These are phyloP conservation scores for Lycopodina hypogea DNA, from an alignment of 37 sponge, comb jelly and placozoan species.

Conservation along the genomic window DNA sequence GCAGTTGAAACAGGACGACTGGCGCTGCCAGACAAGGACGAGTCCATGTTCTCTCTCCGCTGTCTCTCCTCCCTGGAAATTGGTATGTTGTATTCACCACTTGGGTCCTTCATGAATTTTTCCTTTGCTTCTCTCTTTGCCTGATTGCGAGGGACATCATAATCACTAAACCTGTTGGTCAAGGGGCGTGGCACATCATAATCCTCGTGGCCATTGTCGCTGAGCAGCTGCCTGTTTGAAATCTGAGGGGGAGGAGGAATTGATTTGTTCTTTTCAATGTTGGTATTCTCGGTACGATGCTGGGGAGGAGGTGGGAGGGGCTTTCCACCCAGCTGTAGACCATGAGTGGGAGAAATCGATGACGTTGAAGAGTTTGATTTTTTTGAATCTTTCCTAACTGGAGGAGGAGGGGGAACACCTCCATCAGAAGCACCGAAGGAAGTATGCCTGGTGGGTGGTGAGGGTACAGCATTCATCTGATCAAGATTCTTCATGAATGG, in stretches of 20 bases:
- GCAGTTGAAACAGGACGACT: constrained; percentile 40
- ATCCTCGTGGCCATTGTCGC: constrained; percentile 9
- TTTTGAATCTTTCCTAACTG: constrained; percentile 11
- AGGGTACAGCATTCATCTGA: neutral
- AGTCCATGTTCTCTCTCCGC: constrained; percentile 23
- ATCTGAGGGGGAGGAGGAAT: constrained; percentile 19
- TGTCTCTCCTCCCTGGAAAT: constrained; percentile 10
- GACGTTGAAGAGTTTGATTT: too few relatives aligned
- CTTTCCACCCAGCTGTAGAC: neutral
- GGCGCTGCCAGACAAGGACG: constrained; percentile 12
- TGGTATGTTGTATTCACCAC: constrained; percentile 30
- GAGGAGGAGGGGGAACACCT: constrained; percentile 22
- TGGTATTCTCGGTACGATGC: neutral
- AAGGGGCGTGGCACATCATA: constrained; percentile 20
- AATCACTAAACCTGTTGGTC: neutral
- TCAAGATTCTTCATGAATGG: neutral
- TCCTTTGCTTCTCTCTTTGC: constrained; percentile 6
- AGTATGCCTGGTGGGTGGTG: neutral
- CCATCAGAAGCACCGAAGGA: neutral
- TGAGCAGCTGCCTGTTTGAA: neutral
- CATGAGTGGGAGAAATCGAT: too few relatives aligned
- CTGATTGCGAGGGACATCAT: constrained; percentile 32
- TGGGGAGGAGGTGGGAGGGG: constrained; percentile 1
- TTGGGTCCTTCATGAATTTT: neutral
- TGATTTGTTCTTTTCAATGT: neutral